Evolutionary conservation across 2,888 invertebrate genomes (phyloP), one percentile per base, ranked within the genome.

Genomic region (Villa cingulata): DNA sequence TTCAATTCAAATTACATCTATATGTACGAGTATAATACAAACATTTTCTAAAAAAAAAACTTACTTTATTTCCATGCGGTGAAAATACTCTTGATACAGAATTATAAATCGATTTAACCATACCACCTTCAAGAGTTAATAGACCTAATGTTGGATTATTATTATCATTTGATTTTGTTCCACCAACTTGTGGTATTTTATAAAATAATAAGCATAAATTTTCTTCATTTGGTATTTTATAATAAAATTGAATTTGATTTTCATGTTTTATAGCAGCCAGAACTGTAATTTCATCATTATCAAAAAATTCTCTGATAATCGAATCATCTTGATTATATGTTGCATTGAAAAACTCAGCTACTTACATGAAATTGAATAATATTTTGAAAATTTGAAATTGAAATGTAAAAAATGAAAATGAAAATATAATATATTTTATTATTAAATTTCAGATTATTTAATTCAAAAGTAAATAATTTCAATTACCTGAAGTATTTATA

Each of bases 31-130:
- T 39, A 23, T 39, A 15, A 14, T 41, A 14, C 23, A 19, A 27
- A 38, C n/a, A n/a, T n/a, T n/a, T n/a, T n/a, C 20, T n/a, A 20
- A 27, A 18, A 38, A 36, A 15, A 53, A 52, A 49, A 58, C 61
- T 57, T 60, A 68, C 70, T 57, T 62, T 62, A 43, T 58, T 58
- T 46, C 60, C 61, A 55, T 66, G 61, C 40, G 69, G 67, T 46
- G 69, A 69, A 58, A 65, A 69, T 50, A 69, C 65, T 58, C 70
- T 64, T 55, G 70, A 65, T 58, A 70, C 62, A 49, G 70, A 70
- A 64, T 70, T 70, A 59, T 70, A 70, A 63, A 70, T 70, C 59
- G 70, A 70, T 64, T 69, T 70, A 56, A 70, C 66, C 61, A 70
- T 58, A 48, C 70, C 70, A 56, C 70, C 70, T 59, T 70, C 68